Evolutionary conservation across 2,797 vertebrate genomes (phyloP), one percentile per base, ranked within the genome.

Genomic region (Danio jaintianensis): DNA sequence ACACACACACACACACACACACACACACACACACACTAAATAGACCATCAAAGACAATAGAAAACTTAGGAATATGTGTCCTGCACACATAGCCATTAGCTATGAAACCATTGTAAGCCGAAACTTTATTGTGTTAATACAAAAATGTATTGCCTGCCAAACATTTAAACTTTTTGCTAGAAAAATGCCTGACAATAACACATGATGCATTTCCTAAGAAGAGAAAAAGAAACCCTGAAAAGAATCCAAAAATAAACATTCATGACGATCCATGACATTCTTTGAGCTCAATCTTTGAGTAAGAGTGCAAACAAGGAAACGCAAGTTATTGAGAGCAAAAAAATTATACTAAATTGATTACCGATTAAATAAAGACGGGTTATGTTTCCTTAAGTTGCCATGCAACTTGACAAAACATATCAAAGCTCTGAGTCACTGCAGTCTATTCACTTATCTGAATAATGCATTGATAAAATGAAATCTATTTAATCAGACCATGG

Each of bases 391-490:
- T 71, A 52, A 22, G 84, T 83, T 81, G 84, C 82, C 58, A 63
- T 55, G 84, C 82, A 76, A 85, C 84, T 15, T 36, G 18, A 61
- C 45, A 62, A 81, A 85, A 85, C 82, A 83, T 81, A 68, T 75
- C 84, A 67, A 68, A 81, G 70, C 70, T 81, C 53, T 85, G 84
- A 83, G 71, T 85, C 84, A 85, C 53, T 79, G 43, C 40, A 53
- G 58, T 64, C 69, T 67, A 50, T 83, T 79, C 66, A 76, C 59
- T 79, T 48, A 64, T 55, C 64, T 36, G 64, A 52, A 66, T 50
- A 40, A 63, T 20, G 42, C 79, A 52, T 67, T 68, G 62, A 47
- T 45, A 67, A 61, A 61, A 79, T 83, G 59, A 22, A 71, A 69
- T 71, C 47, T 22, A 16, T 71, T 71, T 43, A 71, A 42, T 79